Percentiles rank a stretch among this genome's conserved stretches.
Evolutionary conservation across 2,888 invertebrate genomes (phyloP).

Genomic region (Cybosia mesomella): DNA sequence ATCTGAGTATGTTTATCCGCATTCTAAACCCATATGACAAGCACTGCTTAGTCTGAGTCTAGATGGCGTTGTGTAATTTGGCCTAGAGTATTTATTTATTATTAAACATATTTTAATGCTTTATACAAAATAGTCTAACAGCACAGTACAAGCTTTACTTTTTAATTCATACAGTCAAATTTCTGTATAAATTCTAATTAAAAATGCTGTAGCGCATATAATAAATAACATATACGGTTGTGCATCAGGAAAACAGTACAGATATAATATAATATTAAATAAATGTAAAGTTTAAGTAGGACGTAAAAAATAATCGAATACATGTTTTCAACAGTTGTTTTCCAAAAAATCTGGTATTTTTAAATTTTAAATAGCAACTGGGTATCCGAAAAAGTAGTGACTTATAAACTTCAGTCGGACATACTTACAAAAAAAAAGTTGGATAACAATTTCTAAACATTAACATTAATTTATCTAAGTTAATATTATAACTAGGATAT

Average conservation of each 20-base stretch:
- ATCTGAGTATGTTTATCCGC: too few species aligned
- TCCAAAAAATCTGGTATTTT: not conserved
- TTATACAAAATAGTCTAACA: conserved; percentile 23
- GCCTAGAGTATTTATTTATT: not conserved
- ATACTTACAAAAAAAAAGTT: conserved; percentile 23
- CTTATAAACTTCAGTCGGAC: conserved; percentile 27
- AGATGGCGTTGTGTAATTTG: too few species aligned
- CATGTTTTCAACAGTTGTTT: too few species aligned
- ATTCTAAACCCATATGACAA: too few species aligned
- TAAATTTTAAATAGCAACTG: not conserved
- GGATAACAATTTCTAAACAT: not conserved
- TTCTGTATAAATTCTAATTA: conserved; percentile 45
- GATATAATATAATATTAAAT: too few species aligned
- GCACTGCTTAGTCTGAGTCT: too few species aligned
- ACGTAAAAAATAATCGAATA: too few species aligned
- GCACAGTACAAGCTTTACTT: conserved; percentile 24
- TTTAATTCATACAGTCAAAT: conserved; percentile 19
- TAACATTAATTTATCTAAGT: conserved; percentile 15
- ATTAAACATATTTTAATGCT: conserved; percentile 4
- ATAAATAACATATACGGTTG: conserved; percentile 22
- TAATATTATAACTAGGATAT: conserved; percentile 28
- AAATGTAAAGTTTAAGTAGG: too few species aligned
- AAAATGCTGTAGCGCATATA: conserved; percentile 46
- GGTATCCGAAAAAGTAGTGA: conserved; percentile 3
- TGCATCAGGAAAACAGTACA: conserved; percentile 24